Percentiles rank a stretch among this genome's conserved stretches.
phyloP scores from a whole-genome alignment of 2,888 invertebrate species.

The Rhagonycha fulva region DNA sequence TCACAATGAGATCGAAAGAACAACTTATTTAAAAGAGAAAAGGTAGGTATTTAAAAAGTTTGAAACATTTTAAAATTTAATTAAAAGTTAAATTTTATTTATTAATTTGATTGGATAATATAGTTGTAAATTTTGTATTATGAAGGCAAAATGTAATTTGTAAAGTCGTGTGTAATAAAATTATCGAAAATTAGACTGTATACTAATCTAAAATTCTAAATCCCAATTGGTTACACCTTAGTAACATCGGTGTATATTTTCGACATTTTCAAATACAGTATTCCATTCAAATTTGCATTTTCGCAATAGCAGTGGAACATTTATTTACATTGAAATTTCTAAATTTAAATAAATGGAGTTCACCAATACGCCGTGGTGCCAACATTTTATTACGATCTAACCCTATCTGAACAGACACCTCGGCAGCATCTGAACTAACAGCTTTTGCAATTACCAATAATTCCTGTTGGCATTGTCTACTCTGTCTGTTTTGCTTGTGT shows the following conservation, averaged over 20 bases:
- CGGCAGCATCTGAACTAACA: slow-evolving; percentile 44
- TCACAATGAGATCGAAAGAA: not conserved
- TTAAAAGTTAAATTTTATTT: not conserved
- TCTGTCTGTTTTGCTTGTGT: slow-evolving; percentile 20
- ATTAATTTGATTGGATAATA: not conserved
- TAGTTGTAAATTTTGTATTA: not conserved
- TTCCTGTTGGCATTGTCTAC: slow-evolving; percentile 15
- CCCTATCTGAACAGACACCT: slow-evolving; percentile 50
- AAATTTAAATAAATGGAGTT: slow-evolving; percentile 49
- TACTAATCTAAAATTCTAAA: not conserved
- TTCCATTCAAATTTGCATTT: slow-evolving; percentile 26
- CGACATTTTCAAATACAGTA: slow-evolving; percentile 23
- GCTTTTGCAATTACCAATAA: slow-evolving; percentile 24
- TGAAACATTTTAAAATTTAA: not conserved
- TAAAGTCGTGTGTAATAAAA: not conserved
- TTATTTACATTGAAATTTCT: slow-evolving; percentile 51
- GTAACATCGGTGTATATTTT: slow-evolving; percentile 8
- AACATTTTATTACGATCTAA: slow-evolving; percentile 48
- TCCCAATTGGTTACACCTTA: slow-evolving; percentile 3
- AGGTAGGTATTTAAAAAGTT: not conserved
- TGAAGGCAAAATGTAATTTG: not conserved
- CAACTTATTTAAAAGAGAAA: not conserved
- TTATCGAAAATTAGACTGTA: not conserved
- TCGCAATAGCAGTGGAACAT: slow-evolving; percentile 36
- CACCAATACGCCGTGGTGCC: slow-evolving; percentile 43